These are phyloP conservation scores for Panagrolaimus sp. DNA, from an alignment of 1,140 invertebrate genomes.

Conservation along the genomic window DNA sequence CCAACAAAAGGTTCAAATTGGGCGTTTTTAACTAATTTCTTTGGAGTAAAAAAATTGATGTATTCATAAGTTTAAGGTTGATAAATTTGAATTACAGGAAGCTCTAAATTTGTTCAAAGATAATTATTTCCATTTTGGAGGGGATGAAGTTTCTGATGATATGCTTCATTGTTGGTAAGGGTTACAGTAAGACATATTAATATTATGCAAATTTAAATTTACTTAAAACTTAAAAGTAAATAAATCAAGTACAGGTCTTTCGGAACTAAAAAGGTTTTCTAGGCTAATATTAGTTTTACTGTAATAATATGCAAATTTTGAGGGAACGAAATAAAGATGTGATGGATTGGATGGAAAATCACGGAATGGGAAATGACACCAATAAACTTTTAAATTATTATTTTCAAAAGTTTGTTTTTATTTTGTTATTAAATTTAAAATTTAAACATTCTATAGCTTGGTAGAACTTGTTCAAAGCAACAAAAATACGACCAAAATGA, in stretches of 20 bases:
- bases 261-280: no score
- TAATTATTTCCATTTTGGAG: slow-evolving; percentile 75
- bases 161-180: slow-evolving; percentile 45
- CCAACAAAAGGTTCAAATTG: slow-evolving; percentile 68
- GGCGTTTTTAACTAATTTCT: slow-evolving; percentile 68
- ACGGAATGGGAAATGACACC: slow-evolving; percentile 7
- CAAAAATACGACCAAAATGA: neutral
- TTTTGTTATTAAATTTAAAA: neutral
- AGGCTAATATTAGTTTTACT: no score
- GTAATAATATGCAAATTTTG: no score
- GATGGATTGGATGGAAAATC: slow-evolving; percentile 13
- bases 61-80: no score
- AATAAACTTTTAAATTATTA: neutral
- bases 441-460: slow-evolving; percentile 10
- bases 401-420: neutral
- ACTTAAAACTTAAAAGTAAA: no score
- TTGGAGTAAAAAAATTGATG: slow-evolving; percentile 56
- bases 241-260: no score
- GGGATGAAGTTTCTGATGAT: slow-evolving; percentile 73
- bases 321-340: slow-evolving; percentile 25
- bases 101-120: slow-evolving; percentile 70
- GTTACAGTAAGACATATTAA: no score
- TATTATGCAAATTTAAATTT: no score
- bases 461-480: neutral
- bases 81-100: slow-evolving; percentile 59